Conservation (phyloP, 2,888 invertebrate genomes). For the Meloe dianella region DNA sequence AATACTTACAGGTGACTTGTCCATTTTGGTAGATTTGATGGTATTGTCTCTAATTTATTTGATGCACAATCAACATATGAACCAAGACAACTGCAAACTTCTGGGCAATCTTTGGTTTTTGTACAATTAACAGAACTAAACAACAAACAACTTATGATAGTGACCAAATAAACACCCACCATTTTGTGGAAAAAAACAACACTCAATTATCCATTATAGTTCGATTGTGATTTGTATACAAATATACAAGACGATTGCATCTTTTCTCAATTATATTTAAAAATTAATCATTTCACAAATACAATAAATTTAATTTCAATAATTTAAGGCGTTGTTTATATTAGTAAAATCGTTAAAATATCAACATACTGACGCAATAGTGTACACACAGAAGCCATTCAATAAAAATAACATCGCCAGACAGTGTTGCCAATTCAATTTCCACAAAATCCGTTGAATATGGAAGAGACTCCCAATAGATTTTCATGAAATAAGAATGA, state of each 20-base stretch:
- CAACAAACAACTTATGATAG: conserved; percentile 43
- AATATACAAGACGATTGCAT: conserved; percentile 34
- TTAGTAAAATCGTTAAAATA: conserved; percentile 37
- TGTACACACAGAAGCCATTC: conserved; percentile 29
- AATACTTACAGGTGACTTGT: conserved; percentile 74
- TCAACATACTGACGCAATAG: conserved; percentile 41
- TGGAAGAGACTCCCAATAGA: not conserved
- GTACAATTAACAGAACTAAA: conserved; percentile 41
- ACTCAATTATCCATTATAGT: conserved; percentile 54
- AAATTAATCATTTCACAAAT: conserved; percentile 25
- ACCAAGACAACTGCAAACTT: conserved; percentile 74
- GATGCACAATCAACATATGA: conserved; percentile 78
- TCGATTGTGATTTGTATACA: conserved; percentile 42
- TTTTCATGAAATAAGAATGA: too few species aligned
- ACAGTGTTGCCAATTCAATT: not conserved
- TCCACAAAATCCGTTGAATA: not conserved
- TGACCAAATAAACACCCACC: conserved; percentile 57
- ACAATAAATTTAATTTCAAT: conserved; percentile 18
- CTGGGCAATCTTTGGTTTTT: conserved; percentile 65
- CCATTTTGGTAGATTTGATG: conserved; percentile 76
- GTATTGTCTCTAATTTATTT: conserved; percentile 72
- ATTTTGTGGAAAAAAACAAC: conserved; percentile 53
- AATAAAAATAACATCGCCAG: conserved; percentile 19
- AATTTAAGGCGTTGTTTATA: conserved; percentile 21
- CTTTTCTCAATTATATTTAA: conserved; percentile 29